These are phyloP conservation scores for Mormyrus iriodes DNA, from an alignment of 2,113 vertebrate species.

Conservation along the genomic window DNA sequence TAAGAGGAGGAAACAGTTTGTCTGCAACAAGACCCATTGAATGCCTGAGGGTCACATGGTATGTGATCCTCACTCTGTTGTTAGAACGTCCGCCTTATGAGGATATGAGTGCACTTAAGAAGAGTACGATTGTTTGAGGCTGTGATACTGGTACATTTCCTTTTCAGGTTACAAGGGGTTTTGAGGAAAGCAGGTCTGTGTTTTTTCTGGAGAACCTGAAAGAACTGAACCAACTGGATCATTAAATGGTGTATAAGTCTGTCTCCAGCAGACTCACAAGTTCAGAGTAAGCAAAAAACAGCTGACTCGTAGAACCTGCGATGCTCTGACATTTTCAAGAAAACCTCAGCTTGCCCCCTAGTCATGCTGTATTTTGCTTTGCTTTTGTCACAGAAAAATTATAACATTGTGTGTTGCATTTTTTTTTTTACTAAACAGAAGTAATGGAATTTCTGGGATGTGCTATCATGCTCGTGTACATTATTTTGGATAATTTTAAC, in stretches of 20 bases:
- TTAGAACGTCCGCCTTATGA: background rate
- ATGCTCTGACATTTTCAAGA: constrained; percentile 19
- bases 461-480: too few relatives aligned
- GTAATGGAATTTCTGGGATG: too few relatives aligned
- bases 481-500: background rate
- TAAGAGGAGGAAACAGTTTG: background rate
- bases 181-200: background rate
- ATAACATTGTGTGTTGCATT: background rate
- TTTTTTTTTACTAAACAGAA: background rate
- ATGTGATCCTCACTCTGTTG: background rate
- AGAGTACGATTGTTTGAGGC: background rate
- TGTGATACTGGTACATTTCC: background rate
- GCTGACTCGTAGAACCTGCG: constrained; percentile 19
- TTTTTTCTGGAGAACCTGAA: background rate
- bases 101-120: background rate
- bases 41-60: background rate
- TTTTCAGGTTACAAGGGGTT: background rate
- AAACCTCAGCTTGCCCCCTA: background rate
- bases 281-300: background rate
- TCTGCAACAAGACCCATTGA: background rate
- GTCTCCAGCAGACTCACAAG: background rate
- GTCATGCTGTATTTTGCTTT: background rate
- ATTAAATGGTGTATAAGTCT: background rate
- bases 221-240: constrained; percentile 1
- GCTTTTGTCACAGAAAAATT: background rate